phyloP scores from a whole-genome alignment of 1,140 invertebrate genomes.

The Patella vulgata region DNA sequence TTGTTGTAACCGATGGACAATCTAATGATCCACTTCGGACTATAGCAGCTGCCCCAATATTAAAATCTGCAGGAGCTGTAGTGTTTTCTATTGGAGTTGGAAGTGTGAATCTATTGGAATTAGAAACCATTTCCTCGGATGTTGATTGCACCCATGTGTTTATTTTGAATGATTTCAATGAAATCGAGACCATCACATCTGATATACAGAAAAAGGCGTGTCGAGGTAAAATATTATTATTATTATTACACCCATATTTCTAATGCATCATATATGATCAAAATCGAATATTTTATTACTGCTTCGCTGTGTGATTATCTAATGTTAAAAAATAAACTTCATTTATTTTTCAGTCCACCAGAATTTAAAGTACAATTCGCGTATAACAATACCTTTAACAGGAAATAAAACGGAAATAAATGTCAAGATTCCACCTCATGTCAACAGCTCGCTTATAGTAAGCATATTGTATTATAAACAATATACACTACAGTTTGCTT shows the following conservation, averaged over 20 bases:
- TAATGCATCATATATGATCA: too few relatives aligned
- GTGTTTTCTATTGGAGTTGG: slow-evolving; percentile 35
- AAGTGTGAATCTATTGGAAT: slow-evolving; percentile 20
- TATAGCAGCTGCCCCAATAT: slow-evolving; percentile 5
- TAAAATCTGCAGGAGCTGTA: slow-evolving; percentile 17
- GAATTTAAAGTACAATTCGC: too few relatives aligned
- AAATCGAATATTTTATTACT: slow-evolving; percentile 12
- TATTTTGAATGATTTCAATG: slow-evolving; percentile 27
- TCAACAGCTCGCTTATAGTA: too few relatives aligned
- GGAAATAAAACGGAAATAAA: too few relatives aligned
- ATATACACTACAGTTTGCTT: too few relatives aligned
- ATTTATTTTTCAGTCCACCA: too few relatives aligned
- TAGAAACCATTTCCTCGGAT: slow-evolving; percentile 18
- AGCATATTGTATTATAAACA: too few relatives aligned
- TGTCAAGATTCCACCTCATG: too few relatives aligned
- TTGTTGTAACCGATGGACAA: slow-evolving; percentile 30
- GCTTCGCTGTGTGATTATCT: slow-evolving; percentile 19
- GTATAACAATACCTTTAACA: too few relatives aligned
- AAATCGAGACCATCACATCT: slow-evolving; percentile 31
- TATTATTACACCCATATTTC: too few relatives aligned
- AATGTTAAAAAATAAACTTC: too few relatives aligned
- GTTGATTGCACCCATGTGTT: slow-evolving; percentile 32
- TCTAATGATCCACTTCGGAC: slow-evolving; percentile 14
- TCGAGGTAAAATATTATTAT: too few relatives aligned
- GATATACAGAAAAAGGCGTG: slow-evolving; percentile 37